Evolutionary conservation across 2,113 vertebrate species (phyloP).

Genomic region (Neogale vison): DNA sequence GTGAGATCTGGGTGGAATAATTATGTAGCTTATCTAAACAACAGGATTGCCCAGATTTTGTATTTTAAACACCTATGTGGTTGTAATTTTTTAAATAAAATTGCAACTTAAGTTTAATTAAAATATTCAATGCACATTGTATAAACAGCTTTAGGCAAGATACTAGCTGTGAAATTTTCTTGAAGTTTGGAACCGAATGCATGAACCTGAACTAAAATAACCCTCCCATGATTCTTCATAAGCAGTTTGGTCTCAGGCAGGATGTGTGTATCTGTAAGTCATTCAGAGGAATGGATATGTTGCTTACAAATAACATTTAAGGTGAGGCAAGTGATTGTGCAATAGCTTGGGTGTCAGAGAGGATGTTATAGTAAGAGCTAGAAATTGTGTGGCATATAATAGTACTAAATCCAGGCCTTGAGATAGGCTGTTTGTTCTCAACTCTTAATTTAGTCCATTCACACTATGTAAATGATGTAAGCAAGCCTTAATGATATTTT

Average conservation of each 20-base stretch:
- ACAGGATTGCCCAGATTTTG: constrained; percentile 66
- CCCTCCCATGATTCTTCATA: not conserved
- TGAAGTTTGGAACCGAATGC: constrained; percentile 5
- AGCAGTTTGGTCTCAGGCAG: not conserved
- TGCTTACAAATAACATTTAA: constrained; percentile 29
- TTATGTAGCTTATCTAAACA: constrained; percentile 68
- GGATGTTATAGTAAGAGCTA: constrained; percentile 45
- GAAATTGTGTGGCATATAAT: not conserved
- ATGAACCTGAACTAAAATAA: not conserved
- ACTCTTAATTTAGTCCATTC: constrained; percentile 68
- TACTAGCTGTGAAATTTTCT: not conserved
- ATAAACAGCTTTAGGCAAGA: constrained; percentile 67
- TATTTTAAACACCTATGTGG: constrained; percentile 71
- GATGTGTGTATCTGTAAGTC: not conserved
- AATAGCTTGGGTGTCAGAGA: not conserved
- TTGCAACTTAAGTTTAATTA: constrained; percentile 30
- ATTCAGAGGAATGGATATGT: not conserved
- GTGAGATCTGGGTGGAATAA: constrained; percentile 52
- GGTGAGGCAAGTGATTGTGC: not conserved
- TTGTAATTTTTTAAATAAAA: constrained; percentile 74
- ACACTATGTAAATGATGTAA: constrained; percentile 70
- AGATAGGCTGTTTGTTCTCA: constrained; percentile 56
- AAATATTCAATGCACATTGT: constrained; percentile 53
- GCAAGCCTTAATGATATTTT: constrained; percentile 44
- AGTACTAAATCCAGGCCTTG: not conserved